These are phyloP conservation scores for Artibeus lituratus DNA, from an alignment of 2,797 vertebrate genomes.

Conservation along the genomic window DNA sequence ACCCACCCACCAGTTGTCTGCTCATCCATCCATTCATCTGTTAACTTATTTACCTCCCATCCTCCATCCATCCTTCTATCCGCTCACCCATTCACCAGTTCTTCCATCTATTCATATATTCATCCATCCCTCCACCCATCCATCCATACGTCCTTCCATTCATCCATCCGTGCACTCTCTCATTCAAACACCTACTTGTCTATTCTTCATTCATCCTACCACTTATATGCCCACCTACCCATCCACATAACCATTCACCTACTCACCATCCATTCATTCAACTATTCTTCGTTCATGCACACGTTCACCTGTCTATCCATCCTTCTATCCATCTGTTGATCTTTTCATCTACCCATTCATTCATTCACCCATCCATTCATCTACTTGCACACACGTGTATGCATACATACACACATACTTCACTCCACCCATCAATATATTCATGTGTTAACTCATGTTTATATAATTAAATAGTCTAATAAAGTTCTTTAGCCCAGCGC, in stretches of 20 bases:
- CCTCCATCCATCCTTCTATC: background rate
- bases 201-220: background rate
- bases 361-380: background rate
- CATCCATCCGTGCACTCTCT: background rate
- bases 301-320: background rate
- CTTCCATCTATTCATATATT: background rate
- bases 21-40: background rate
- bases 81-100: background rate
- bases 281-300: background rate
- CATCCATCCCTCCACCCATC: background rate
- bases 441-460: background rate
- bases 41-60: background rate
- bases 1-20: background rate
- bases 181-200: background rate
- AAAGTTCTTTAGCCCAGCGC: background rate
- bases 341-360: background rate
- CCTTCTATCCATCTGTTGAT: background rate
- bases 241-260: background rate
- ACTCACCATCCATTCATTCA: background rate
- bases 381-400: background rate
- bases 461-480: background rate
- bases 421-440: background rate
- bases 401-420: background rate
- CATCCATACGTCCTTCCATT: background rate
- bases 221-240: background rate